Evolutionary conservation across 2,797 vertebrate genomes (phyloP).

Genomic region (Moxostoma hubbsi): DNA sequence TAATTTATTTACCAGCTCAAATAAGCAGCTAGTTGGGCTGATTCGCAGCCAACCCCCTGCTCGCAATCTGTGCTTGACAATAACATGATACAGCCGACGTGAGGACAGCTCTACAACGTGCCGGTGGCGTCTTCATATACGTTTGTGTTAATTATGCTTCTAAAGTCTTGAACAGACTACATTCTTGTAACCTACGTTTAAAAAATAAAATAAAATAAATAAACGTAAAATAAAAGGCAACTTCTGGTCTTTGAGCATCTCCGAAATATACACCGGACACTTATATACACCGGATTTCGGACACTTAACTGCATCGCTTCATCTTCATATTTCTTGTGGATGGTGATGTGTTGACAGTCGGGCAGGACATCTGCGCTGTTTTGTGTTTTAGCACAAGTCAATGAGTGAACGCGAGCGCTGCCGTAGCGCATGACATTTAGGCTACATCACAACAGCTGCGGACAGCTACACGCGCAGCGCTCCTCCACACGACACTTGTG

Average conservation of each 20-base stretch:
- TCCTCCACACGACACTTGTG: slow-evolving; percentile 5
- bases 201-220: too few species aligned
- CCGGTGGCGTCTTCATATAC: neutral
- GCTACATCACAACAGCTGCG: slow-evolving; percentile 62
- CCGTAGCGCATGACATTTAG: slow-evolving; percentile 48
- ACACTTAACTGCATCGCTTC: slow-evolving; percentile 1
- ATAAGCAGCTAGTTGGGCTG: slow-evolving; percentile 5
- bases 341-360: slow-evolving; percentile 23
- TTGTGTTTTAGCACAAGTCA: slow-evolving; percentile 55
- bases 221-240: too few species aligned
- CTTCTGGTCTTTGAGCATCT: neutral
- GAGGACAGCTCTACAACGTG: slow-evolving; percentile 56
- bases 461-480: slow-evolving; percentile 27
- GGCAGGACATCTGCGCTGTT: slow-evolving; percentile 63
- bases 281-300: too few species aligned
- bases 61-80: slow-evolving; percentile 36
- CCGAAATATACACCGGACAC: neutral
- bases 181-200: neutral
- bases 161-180: neutral
- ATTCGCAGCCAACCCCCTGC: slow-evolving; percentile 23
- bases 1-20: neutral
- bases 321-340: slow-evolving; percentile 1
- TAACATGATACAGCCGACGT: slow-evolving; percentile 52
- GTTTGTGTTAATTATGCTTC: slow-evolving; percentile 23
- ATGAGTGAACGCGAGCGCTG: slow-evolving; percentile 32